Percentiles rank a stretch among this genome's conserved stretches.
Evolutionary conservation across 2,888 invertebrate genomes (phyloP).

Genomic region (Lasioglossum calceatum): DNA sequence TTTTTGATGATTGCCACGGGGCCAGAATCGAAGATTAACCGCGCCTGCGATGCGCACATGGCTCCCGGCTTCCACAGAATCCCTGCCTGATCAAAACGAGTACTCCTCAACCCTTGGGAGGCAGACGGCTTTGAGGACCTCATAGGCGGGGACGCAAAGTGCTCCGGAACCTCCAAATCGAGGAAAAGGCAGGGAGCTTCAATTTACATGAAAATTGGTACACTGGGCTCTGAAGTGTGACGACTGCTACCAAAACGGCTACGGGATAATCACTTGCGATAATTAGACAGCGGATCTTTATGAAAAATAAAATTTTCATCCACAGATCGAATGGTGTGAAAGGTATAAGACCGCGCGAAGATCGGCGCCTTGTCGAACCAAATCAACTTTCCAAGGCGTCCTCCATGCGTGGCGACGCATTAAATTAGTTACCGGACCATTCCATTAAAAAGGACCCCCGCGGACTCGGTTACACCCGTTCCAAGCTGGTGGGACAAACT

Average conservation of each 20-base stretch:
- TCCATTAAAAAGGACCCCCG: conserved; percentile 39
- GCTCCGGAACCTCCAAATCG: not conserved
- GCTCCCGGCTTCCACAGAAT: conserved; percentile 41
- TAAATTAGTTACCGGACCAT: conserved; percentile 44
- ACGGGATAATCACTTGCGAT: not conserved
- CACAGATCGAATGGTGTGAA: not conserved
- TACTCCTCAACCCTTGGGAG: conserved; percentile 1
- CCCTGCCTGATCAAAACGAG: conserved; percentile 33
- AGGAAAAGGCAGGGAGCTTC: not conserved
- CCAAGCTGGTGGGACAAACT: not conserved
- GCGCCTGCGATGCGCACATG: conserved; percentile 45
- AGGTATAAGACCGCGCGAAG: conserved; percentile 34
- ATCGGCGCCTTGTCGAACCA: conserved; percentile 29
- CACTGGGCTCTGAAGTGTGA: not conserved
- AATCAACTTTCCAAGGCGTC: conserved; percentile 52
- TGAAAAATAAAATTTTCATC: too few species aligned
- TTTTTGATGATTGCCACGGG: conserved; percentile 46
- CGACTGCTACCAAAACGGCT: not conserved
- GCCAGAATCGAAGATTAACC: conserved; percentile 54
- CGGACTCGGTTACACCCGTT: conserved; percentile 24
- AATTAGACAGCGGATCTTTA: too few species aligned
- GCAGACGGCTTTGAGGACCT: not conserved
- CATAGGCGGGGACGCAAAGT: not conserved
- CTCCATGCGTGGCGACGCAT: conserved; percentile 45
- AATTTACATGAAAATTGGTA: not conserved